phyloP scores from a whole-genome alignment of 1,140 invertebrate genomes.

The Penaeus japonicus region DNA sequence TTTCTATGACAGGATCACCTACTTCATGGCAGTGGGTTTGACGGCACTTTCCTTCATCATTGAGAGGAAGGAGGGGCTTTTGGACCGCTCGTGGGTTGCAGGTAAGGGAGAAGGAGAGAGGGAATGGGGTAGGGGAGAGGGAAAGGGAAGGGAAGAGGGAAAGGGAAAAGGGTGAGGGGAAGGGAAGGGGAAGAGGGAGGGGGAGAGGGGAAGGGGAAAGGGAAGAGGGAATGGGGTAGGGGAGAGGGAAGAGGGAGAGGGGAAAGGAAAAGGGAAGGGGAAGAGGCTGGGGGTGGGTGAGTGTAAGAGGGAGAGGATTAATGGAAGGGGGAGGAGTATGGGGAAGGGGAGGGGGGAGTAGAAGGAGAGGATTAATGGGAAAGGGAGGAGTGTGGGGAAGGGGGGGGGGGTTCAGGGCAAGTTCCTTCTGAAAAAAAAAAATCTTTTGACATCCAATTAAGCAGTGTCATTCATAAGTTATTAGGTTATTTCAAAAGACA shows the following conservation, averaged over 20 bases:
- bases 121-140: neutral
- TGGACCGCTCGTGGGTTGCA: constrained; percentile 88
- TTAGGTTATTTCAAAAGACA: too few species aligned
- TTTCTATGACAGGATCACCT: constrained; percentile 79
- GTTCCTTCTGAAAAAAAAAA: neutral
- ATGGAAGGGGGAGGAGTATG: neutral
- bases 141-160: neutral
- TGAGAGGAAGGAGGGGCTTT: constrained; percentile 88
- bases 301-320: neutral
- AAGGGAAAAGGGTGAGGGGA: neutral
- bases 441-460: neutral
- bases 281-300: neutral
- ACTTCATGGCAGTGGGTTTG: constrained; percentile 93
- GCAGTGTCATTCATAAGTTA: too few species aligned
- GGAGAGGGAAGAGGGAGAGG: neutral
- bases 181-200: too few species aligned
- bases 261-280: neutral
- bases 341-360: neutral
- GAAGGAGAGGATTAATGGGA: neutral
- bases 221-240: neutral
- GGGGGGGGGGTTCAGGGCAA: too few species aligned
- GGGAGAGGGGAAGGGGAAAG: too few species aligned
- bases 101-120: constrained; percentile 64
- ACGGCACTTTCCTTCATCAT: constrained; percentile 91
- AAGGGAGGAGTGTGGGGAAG: too few species aligned